Base-by-base conservation (phyloP, 1,140 invertebrate species). In the Megalonaias nervosa region DNA sequence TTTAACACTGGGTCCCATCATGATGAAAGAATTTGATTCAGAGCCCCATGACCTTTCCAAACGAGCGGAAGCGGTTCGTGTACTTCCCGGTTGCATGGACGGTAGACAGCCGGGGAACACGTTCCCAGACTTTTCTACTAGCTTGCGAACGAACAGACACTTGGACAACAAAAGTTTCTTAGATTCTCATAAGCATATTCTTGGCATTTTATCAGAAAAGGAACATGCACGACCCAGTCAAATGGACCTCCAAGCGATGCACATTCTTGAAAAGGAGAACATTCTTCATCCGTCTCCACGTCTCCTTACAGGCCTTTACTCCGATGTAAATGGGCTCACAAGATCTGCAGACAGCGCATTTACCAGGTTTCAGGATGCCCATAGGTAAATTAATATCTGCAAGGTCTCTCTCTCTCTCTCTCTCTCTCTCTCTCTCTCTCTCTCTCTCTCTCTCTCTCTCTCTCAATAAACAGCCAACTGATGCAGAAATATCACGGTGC, bases 11-110 rank as follows among this genome's bases (percentile, higher is more conserved):
- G 38, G 38, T 9, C 11, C 38, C 38, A 48, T 48, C 21, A 23
- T 57, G n/a, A 48, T 59, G n/a, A 72, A 58, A 38, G 26, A 11
- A 6, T 78, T 68, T 26, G 76, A 78, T 48, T 17, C 70, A 0
- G 76, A 69, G 23, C 76, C 76, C 13, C 70, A 73, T 64, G 76
- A 78, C 65, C 59, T 78, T 21, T 78, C 76, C 2, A 78, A 74
- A 58, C 73, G 68, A 74, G 2, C 65, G 68, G 75, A 77, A n/a
- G 62, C 38, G 6, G 38, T 48, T 48, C 38, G 6, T 11, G 38
- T 48, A 48, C 38, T 9, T 48, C 9, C 38, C 38, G 38, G 38
- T 11, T 6, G 38, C 38, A 48, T 48, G 38, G 38, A 11, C 38
- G 38, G 38, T 48, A 48, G 38, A 48, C 6, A 48, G 6, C 9